These are phyloP conservation scores for Hippopotamyrus pictus DNA, from an alignment of 2,797 vertebrate species.

Conservation along the genomic window DNA sequence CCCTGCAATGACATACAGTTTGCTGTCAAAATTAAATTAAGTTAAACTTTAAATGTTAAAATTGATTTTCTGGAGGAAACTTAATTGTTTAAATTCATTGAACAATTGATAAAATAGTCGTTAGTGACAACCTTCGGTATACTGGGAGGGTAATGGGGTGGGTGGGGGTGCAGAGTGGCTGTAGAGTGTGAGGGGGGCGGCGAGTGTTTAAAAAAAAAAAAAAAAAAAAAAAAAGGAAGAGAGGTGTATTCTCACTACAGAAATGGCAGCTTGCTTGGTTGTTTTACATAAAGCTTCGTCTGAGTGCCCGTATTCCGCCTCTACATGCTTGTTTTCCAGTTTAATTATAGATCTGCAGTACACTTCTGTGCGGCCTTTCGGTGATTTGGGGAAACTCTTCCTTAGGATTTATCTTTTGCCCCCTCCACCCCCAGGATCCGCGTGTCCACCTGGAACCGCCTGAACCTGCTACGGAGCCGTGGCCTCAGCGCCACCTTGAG, in stretches of 20 bases:
- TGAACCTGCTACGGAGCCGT: conserved; percentile 81
- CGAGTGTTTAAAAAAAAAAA: too few species aligned
- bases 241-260: not conserved
- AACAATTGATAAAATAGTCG: too few species aligned
- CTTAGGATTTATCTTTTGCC: not conserved
- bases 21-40: too few species aligned
- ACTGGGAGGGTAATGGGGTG: too few species aligned
- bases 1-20: too few species aligned
- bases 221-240: too few species aligned
- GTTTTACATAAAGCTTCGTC: not conserved
- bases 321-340: not conserved
- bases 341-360: not conserved
- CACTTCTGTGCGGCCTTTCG: not conserved
- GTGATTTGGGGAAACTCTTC: not conserved
- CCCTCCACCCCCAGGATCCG: conserved; percentile 68
- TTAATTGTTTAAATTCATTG: too few species aligned
- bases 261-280: not conserved
- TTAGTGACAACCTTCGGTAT: too few species aligned
- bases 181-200: too few species aligned
- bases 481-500: conserved; percentile 80
- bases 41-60: too few species aligned
- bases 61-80: too few species aligned
- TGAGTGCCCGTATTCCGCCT: not conserved
- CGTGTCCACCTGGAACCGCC: conserved; percentile 91
- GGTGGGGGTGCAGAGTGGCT: too few species aligned